Conservation (phyloP, 2,888 invertebrate genomes). For the Eurois occulta region DNA sequence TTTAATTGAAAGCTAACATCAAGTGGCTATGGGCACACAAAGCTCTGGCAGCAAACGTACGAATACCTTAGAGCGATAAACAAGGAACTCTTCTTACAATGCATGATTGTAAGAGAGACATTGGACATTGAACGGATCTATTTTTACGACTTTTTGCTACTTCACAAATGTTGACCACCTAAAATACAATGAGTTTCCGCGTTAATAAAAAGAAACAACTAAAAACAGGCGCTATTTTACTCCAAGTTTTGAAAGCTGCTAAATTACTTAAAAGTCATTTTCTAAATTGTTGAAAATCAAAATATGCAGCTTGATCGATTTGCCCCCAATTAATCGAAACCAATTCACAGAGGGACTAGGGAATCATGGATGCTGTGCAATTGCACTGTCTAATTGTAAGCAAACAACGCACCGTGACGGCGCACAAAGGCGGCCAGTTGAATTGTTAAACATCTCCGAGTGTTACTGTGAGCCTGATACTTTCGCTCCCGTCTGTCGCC, state of each 20-base stretch:
- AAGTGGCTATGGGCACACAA: constrained; percentile 63
- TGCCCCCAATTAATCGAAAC: constrained; percentile 45
- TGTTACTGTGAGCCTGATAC: constrained; percentile 60
- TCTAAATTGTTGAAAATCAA: neutral
- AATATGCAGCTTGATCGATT: constrained; percentile 14
- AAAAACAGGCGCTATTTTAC: neutral
- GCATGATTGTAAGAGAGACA: neutral
- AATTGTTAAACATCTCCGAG: constrained; percentile 70
- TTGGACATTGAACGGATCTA: neutral
- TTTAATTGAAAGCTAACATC: constrained; percentile 75
- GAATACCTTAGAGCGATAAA: constrained; percentile 16
- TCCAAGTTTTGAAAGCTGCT: too few relatives aligned
- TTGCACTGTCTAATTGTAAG: constrained; percentile 72
- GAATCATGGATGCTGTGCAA: constrained; percentile 57
- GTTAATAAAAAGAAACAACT: neutral
- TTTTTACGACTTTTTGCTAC: neutral
- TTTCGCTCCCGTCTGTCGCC: constrained; percentile 34
- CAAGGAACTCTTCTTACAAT: constrained; percentile 27
- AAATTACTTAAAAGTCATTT: neutral
- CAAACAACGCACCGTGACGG: constrained; percentile 67
- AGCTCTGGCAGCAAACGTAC: constrained; percentile 30
- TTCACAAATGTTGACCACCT: neutral
- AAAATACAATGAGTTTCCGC: too few relatives aligned
- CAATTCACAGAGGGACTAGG: constrained; percentile 54
- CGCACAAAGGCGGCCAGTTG: constrained; percentile 63